A percentile compares a stretch with the other conserved stretches of the same genome.
Evolutionary conservation across 2,888 invertebrate species (phyloP).

Genomic region (Notocelia uddmanniana): DNA sequence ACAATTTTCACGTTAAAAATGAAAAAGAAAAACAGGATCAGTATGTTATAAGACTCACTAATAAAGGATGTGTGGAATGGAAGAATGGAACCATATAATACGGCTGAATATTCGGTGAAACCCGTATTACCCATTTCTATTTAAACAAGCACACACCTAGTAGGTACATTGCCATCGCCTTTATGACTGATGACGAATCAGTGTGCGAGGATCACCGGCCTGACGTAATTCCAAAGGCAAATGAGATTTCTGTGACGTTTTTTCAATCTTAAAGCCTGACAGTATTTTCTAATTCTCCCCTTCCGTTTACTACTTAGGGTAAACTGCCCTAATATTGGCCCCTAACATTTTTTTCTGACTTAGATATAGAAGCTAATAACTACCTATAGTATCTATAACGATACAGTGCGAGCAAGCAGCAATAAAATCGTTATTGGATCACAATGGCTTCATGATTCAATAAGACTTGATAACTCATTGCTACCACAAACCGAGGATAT

Average conservation of each 20-base stretch:
- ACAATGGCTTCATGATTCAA: slow-evolving; percentile 41
- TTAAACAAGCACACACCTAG: no score
- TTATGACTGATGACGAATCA: not conserved
- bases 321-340: not conserved
- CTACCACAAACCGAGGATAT: slow-evolving; percentile 13
- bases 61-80: no score
- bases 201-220: no score
- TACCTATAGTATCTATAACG: not conserved
- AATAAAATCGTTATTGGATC: slow-evolving; percentile 37
- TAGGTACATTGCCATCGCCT: not conserved
- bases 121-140: no score
- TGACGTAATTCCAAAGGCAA: no score
- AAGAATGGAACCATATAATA: no score
- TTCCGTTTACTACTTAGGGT: not conserved
- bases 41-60: no score
- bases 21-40: no score
- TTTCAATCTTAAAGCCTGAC: not conserved
- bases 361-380: no score
- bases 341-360: not conserved
- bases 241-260: no score
- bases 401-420: not conserved
- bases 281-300: not conserved
- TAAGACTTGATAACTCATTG: slow-evolving; percentile 35
- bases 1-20: no score
- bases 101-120: no score